phyloP scores from a whole-genome alignment of 2,797 vertebrate species.

The Cetoscarus ocellatus region DNA sequence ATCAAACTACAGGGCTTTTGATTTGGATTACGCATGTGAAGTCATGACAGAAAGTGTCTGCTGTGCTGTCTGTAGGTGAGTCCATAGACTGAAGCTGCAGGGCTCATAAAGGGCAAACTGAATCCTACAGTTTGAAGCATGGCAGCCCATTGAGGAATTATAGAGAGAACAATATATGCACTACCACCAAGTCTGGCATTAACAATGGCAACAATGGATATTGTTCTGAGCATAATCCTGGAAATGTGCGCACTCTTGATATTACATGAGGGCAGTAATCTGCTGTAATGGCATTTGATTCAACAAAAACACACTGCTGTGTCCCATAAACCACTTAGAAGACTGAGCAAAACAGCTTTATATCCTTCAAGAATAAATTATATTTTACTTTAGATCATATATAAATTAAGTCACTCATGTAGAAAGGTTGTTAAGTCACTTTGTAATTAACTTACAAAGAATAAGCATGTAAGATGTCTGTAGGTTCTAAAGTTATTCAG shows the following conservation, averaged over 20 bases:
- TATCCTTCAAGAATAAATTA: not conserved
- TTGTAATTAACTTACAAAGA: not conserved
- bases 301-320: not conserved
- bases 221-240: slow-evolving; percentile 14
- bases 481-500: no score
- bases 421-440: no score
- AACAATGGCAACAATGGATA: slow-evolving; percentile 8
- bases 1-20: slow-evolving; percentile 41
- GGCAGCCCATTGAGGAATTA: not conserved
- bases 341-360: not conserved
- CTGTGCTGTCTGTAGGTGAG: slow-evolving; percentile 14
- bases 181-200: not conserved
- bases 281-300: not conserved
- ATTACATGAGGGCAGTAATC: slow-evolving; percentile 1
- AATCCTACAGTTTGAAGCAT: not conserved
- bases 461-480: not conserved
- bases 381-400: not conserved
- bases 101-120: not conserved
- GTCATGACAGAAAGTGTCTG: slow-evolving; percentile 19
- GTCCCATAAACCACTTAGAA: not conserved
- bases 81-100: not conserved
- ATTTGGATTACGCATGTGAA: slow-evolving; percentile 40
- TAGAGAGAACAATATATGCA: not conserved
- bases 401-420: not conserved
- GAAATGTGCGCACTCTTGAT: slow-evolving; percentile 15